These are phyloP conservation scores for Nipponia nippon DNA, from an alignment of 2,113 vertebrate genomes.

Conservation along the genomic window DNA sequence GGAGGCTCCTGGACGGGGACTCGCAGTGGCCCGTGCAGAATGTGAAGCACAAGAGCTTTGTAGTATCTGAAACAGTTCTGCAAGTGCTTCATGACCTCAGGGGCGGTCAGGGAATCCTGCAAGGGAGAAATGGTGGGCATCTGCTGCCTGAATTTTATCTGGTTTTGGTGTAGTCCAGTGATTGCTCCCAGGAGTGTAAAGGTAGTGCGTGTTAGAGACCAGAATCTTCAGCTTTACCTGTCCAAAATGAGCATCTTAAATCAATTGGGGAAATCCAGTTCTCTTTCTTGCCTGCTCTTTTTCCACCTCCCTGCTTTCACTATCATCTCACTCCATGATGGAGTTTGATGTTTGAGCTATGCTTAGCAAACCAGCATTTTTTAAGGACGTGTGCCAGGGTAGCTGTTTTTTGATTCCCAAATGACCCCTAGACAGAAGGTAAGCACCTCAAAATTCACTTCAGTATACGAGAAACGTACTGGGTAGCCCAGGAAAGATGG, in stretches of 20 bases:
- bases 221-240: background rate
- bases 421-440: background rate
- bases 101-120: background rate
- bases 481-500: background rate
- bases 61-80: background rate
- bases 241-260: background rate
- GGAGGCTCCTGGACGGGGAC: rapidly evolving
- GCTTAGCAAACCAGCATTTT: background rate
- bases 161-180: background rate
- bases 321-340: background rate
- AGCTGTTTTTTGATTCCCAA: background rate
- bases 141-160: background rate
- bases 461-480: background rate
- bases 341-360: background rate
- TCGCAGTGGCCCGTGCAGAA: rapidly evolving
- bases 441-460: background rate
- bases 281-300: background rate
- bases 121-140: background rate
- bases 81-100: background rate
- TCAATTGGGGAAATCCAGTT: background rate
- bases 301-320: background rate
- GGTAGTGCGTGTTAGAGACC: background rate
- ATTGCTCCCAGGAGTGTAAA: background rate
- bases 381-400: background rate
- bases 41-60: background rate